phyloP scores from a whole-genome alignment of 1,140 invertebrate genomes.

The Drosophila prosaltans region DNA sequence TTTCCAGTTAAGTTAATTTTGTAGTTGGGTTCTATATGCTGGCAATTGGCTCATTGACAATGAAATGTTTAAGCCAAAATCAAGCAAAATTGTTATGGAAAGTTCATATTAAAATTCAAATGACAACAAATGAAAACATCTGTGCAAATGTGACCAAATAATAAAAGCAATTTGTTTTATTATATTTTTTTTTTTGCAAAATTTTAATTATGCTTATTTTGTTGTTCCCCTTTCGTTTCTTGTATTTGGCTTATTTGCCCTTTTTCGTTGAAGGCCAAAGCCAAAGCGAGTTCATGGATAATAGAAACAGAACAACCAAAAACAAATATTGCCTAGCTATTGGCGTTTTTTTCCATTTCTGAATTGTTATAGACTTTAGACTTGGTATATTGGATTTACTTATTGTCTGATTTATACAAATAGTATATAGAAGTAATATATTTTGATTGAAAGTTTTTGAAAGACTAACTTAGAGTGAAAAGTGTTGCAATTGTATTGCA shows the following conservation, averaged over 20 bases:
- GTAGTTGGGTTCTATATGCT: not conserved
- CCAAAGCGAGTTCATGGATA: not conserved
- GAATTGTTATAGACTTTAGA: not conserved
- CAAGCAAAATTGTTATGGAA: not conserved
- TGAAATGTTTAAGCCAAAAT: slow-evolving; percentile 9
- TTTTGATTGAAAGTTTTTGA: too few species aligned
- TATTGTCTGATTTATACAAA: too few species aligned
- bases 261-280: slow-evolving; percentile 5
- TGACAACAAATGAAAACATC: slow-evolving; percentile 2
- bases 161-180: not conserved
- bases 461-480: too few species aligned
- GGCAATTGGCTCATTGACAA: slow-evolving; percentile 10
- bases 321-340: not conserved
- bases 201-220: slow-evolving; percentile 5
- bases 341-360: not conserved
- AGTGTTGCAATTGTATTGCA: too few species aligned
- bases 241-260: not conserved
- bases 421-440: too few species aligned
- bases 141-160: slow-evolving; percentile 15
- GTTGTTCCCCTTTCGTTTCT: not conserved
- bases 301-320: not conserved
- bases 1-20: slow-evolving; percentile 20
- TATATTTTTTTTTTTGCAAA: not conserved
- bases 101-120: not conserved
- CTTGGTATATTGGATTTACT: too few species aligned